Conservation (phyloP, 2,888 invertebrate species). For the Noctua comes region DNA sequence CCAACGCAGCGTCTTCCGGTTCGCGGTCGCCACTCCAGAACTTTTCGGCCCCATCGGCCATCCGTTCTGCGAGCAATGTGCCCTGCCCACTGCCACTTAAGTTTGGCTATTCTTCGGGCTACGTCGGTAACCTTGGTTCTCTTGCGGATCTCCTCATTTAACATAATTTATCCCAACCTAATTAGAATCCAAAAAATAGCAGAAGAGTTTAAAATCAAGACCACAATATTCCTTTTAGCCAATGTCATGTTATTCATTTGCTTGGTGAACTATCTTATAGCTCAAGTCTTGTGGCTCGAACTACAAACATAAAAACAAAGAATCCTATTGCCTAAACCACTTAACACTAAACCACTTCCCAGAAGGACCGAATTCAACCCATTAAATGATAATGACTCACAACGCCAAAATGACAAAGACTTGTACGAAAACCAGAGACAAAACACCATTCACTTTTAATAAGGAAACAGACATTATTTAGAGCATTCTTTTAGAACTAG, state of each 20-base stretch:
- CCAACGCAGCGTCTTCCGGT: too few species aligned
- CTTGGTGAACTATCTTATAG: too few species aligned
- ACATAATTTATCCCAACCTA: too few species aligned
- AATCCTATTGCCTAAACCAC: neutral
- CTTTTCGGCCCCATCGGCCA: too few species aligned
- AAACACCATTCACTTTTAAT: conserved; percentile 28
- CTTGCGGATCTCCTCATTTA: too few species aligned
- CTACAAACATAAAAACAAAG: neutral
- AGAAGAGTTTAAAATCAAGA: neutral
- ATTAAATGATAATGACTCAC: conserved; percentile 27
- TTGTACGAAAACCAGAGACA: neutral
- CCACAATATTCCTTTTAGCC: neutral
- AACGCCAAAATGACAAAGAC: conserved; percentile 7
- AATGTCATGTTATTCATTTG: neutral
- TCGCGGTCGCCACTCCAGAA: too few species aligned
- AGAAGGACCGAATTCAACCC: neutral
- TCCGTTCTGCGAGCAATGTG: too few species aligned
- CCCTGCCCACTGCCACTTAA: too few species aligned
- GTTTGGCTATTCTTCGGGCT: too few species aligned
- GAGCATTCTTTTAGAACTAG: neutral
- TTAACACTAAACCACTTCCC: neutral
- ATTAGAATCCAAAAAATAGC: too few species aligned
- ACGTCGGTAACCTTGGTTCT: too few species aligned
- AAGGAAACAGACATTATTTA: conserved; percentile 37
- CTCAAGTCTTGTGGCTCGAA: neutral